Conservation (phyloP, 2,113 vertebrate genomes). For the Mugil cephalus region DNA sequence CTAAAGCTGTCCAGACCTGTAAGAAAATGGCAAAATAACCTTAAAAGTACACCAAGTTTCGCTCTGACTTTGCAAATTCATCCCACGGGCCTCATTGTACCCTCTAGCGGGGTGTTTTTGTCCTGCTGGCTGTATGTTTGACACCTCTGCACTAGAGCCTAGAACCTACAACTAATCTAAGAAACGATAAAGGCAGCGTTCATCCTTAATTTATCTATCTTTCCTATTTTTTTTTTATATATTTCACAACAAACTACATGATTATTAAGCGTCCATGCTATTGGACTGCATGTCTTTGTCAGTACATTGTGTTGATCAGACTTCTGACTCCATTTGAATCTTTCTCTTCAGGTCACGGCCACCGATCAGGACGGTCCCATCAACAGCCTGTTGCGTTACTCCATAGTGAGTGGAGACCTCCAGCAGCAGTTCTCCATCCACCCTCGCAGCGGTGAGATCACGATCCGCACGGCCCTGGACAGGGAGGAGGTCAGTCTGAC, state of each 20-base stretch:
- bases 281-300: neutral
- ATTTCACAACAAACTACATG: neutral
- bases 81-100: no score
- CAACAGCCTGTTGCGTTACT: slow-evolving; percentile 91
- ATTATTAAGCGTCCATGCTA: neutral
- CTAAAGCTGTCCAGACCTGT: no score
- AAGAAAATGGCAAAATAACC: no score
- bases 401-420: slow-evolving; percentile 89
- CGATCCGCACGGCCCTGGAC: slow-evolving; percentile 88
- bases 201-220: no score
- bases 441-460: slow-evolving; percentile 88
- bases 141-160: no score
- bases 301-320: neutral
- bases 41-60: no score
- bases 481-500: slow-evolving; percentile 89
- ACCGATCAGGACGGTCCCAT: slow-evolving; percentile 89
- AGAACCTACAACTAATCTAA: no score
- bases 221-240: no score
- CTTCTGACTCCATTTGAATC: neutral
- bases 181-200: no score
- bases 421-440: slow-evolving; percentile 90
- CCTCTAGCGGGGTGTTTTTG: no score
- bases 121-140: no score
- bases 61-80: no score
- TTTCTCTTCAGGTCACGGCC: slow-evolving; percentile 87